Evolutionary conservation across 1,140 invertebrate genomes (phyloP).

Genomic region (Tribolium madens): DNA sequence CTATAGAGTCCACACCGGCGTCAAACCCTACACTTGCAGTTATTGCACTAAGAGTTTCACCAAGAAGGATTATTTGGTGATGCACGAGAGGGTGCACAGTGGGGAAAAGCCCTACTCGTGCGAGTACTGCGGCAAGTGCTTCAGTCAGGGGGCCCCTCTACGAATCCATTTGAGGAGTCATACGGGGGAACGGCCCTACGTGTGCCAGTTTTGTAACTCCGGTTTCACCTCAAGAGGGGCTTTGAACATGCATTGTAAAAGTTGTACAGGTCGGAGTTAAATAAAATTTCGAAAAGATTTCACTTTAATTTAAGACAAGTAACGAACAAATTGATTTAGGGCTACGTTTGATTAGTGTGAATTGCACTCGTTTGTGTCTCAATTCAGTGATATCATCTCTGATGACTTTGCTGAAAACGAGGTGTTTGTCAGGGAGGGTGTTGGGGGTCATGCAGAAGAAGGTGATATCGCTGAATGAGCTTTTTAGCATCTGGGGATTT

Average conservation of each 20-base stretch:
- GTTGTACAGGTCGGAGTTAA: conserved; percentile 46
- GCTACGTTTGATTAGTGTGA: not conserved
- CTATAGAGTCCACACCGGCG: conserved; percentile 71
- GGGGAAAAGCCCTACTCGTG: conserved; percentile 70
- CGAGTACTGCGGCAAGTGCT: conserved; percentile 68
- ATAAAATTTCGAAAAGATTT: not conserved
- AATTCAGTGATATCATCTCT: not conserved
- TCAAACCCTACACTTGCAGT: conserved; percentile 68
- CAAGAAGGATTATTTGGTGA: conserved; percentile 69
- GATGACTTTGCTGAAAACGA: not conserved
- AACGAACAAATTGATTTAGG: not conserved
- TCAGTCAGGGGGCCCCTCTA: conserved; percentile 64
- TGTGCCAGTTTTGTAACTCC: conserved; percentile 58
- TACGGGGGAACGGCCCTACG: conserved; percentile 61
- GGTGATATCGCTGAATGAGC: not conserved
- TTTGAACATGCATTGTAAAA: conserved; percentile 61
- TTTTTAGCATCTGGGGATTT: not conserved
- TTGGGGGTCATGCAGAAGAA: not conserved
- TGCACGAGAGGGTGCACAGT: conserved; percentile 71
- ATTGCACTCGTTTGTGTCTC: not conserved
- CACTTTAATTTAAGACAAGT: conserved; percentile 11
- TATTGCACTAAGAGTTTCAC: conserved; percentile 69
- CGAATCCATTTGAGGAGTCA: conserved; percentile 68
- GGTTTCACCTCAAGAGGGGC: conserved; percentile 59
- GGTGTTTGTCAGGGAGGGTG: not conserved